Conservation (phyloP, 2,888 invertebrate species). For the Palloptera scutellata region DNA sequence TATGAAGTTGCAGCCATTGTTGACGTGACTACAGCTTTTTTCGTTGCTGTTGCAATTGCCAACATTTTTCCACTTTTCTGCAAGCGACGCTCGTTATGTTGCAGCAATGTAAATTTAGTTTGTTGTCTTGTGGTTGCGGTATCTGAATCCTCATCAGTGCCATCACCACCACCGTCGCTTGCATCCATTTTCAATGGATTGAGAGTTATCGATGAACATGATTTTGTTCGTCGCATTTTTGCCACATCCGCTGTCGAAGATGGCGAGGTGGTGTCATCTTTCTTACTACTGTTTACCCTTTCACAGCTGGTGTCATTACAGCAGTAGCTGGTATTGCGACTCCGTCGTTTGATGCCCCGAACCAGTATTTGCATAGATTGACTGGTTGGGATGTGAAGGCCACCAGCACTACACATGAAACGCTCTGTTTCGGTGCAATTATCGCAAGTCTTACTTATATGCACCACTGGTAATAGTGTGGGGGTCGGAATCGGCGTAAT, state of each 20-base stretch:
- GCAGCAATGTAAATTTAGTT: background rate
- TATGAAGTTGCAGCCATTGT: slow-evolving; percentile 18
- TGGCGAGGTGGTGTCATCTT: slow-evolving; percentile 53
- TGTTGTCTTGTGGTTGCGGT: slow-evolving; percentile 1
- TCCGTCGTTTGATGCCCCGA: slow-evolving; percentile 67
- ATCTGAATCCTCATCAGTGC: slow-evolving; percentile 13
- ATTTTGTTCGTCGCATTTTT: slow-evolving; percentile 70
- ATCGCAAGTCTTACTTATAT: slow-evolving; percentile 49
- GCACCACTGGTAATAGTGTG: slow-evolving; percentile 35
- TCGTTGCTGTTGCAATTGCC: slow-evolving; percentile 45
- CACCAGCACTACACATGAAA: slow-evolving; percentile 69
- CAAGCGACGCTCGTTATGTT: slow-evolving; percentile 38
- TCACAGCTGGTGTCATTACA: slow-evolving; percentile 64
- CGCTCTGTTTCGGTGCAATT: slow-evolving; percentile 66
- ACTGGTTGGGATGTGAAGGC: slow-evolving; percentile 70
- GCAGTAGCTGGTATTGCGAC: slow-evolving; percentile 73
- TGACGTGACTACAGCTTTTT: slow-evolving; percentile 23
- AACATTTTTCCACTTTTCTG: slow-evolving; percentile 54
- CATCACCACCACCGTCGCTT: slow-evolving; percentile 36
- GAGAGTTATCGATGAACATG: slow-evolving; percentile 70
- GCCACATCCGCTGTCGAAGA: slow-evolving; percentile 37
- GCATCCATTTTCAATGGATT: slow-evolving; percentile 53
- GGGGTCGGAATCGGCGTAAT: slow-evolving; percentile 33
- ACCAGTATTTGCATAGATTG: slow-evolving; percentile 67
- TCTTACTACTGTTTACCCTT: slow-evolving; percentile 57